Conservation (phyloP, 2,888 invertebrate species). For the Spicauda simplicius region DNA sequence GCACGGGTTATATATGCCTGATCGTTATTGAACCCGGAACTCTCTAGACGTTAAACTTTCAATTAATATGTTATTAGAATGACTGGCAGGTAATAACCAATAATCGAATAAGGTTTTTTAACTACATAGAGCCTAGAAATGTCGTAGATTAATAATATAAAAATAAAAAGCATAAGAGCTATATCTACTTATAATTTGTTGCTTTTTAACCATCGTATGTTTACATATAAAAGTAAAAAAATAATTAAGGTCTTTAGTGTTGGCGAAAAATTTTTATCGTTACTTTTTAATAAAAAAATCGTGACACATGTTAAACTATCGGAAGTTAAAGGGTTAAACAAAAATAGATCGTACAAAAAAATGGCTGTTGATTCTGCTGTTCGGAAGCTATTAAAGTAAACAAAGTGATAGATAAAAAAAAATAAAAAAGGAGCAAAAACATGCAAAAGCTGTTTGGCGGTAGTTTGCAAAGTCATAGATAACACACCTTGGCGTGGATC, state of each 20-base stretch:
- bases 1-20: no score
- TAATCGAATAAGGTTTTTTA: no score
- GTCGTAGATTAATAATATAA: no score
- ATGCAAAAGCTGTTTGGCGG: constrained; percentile 52
- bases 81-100: no score
- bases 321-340: constrained; percentile 45
- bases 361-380: constrained; percentile 30
- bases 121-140: no score
- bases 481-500: constrained; percentile 59
- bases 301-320: constrained; percentile 27
- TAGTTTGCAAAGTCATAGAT: constrained; percentile 43
- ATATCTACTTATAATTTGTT: no score
- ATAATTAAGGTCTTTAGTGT: neutral
- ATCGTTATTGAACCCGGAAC: no score
- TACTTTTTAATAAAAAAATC: neutral
- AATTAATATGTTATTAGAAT: no score
- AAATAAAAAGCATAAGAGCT: no score
- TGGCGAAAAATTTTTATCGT: neutral
- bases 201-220: no score
- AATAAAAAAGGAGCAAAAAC: constrained; percentile 47
- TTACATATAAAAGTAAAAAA: neutral
- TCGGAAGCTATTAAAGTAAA: constrained; percentile 50
- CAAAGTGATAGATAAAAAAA: constrained; percentile 47
- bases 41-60: no score
- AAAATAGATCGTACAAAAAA: constrained; percentile 41